phyloP scores from a whole-genome alignment of 2,797 vertebrate genomes.

The Mus spretus region DNA sequence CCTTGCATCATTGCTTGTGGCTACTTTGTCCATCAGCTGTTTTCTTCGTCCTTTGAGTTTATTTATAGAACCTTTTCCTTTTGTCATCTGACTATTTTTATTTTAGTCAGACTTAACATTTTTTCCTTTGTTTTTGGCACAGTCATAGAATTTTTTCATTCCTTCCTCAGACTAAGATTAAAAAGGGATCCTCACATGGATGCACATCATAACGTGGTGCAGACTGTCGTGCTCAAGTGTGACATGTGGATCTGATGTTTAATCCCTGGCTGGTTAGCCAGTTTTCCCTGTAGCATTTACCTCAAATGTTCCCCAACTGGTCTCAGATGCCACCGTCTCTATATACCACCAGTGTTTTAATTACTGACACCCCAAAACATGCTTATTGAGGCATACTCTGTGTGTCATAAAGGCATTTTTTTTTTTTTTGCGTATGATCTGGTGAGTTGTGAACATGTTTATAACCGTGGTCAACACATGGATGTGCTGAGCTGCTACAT shows the following conservation, averaged over 20 bases:
- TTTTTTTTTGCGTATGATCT: background rate
- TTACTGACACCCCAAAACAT: background rate
- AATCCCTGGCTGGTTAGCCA: background rate
- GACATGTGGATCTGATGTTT: background rate
- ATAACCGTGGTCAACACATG: background rate
- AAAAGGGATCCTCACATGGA: background rate
- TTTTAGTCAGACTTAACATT: background rate
- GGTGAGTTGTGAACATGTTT: background rate
- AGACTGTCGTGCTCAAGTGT: background rate
- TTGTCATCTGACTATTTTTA: background rate
- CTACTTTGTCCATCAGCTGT: background rate
- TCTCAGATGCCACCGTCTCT: background rate
- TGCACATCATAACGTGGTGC: no score
- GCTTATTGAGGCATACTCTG: background rate
- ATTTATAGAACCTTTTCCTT: background rate
- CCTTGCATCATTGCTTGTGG: background rate
- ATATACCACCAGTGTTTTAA: background rate
- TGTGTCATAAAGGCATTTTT: background rate
- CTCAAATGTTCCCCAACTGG: background rate
- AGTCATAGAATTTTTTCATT: background rate
- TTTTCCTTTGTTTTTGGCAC: background rate
- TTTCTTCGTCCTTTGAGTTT: background rate
- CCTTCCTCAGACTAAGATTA: background rate
- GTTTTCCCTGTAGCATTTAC: background rate
- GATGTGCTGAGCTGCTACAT: background rate